Base-by-base conservation (phyloP, 1,140 invertebrate species). In the Pectinophora gossypiella region DNA sequence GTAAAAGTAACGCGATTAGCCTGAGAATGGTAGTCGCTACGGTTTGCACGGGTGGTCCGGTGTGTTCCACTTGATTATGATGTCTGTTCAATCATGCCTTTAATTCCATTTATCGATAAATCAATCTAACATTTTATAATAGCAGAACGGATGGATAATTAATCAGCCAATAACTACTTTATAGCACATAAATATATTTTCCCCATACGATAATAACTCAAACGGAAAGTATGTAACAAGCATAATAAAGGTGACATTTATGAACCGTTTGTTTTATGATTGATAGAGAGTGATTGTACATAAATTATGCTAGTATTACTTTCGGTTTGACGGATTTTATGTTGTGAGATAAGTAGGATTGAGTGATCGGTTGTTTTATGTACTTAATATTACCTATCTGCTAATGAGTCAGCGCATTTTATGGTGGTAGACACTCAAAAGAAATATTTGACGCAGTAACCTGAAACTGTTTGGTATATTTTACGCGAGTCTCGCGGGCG, bases 391-490 rank as follows among this genome's bases (percentile, higher is more conserved):
- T n/a, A n/a, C n/a, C n/a, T 10, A 9, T n/a, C 35, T 38, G 54
- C 52, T 77, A 74, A 76, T 80, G 76, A 76, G 66, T 77, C 76
- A 64, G 61, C 22, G 50, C 64, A 58, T 72, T 74, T 72, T 76
- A 78, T 80, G 76, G 76, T 64, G 76, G 76, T 64, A 63, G 57
- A 57, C 64, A 20, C 19, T 38, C 36, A 54, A 62, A 71, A 73
- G 69, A 78, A 80, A 72, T 81, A 78, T 80, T 76, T 78, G 70
- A 76, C 61, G 68, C 53, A 47, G 81, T 83, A 85, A 85, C 72
- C 64, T 71, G 73, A 85, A 72, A 81, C 79, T 80, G 77, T 78
- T 81, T 82, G 77, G 73, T 81, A 77, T 85, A 83, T 79, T 76
- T 77, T 76, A 75, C 73, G 65, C 62, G 56, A 20, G 42, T 18